Evolutionary conservation across 2,113 vertebrate genomes (phyloP), one percentile per base, ranked within the genome.

Genomic region (Choloepus hoffmanni): DNA sequence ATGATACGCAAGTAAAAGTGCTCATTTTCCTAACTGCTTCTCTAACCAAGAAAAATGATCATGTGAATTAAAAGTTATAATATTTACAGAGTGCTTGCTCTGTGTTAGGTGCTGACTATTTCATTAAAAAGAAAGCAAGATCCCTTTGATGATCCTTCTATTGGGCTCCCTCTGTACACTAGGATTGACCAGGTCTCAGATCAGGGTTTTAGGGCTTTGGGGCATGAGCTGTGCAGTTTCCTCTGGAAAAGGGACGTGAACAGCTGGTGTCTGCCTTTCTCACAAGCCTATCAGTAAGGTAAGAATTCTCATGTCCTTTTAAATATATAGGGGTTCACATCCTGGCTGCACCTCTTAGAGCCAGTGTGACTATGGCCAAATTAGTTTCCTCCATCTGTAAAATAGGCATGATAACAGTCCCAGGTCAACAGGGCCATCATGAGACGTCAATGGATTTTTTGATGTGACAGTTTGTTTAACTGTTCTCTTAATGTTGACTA

Each of bases 1-100:
- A 87, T 7, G 24, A 62, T 30, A 26, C 83, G 50, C 30, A 85
- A 86, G 58, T 62, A 85, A 73, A 73, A n/a, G n/a, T 2, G 10
- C 23, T 48, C 2, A 13, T 63, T 89, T 91, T 82, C 58, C 33
- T 18, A 48, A 40, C 87, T 68, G 23, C 62, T 90, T 92, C 45
- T 81, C 45, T 87, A 36, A 48, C 60, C 48, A 78, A 89, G 70
- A 53, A 93, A 92, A 53, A 74, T 24, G 18, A 83, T 68, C 28
- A 33, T 13, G 48, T 72, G 67, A 81, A 68, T 58, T 43, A 8
- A 30, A 76, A 92, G 63, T 72, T 36, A 78, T 7, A 21, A 70
- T 43, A 73, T 33, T 72, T 14, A 58, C 14, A 58, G 74, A 92
- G 81, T 50, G 30, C 43, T n/a, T 63, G 89, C n/a, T 95, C 63